Percentiles rank a stretch among this genome's conserved stretches.
phyloP scores from a whole-genome alignment of 2,797 vertebrate genomes.

The Sebastes reedi region DNA sequence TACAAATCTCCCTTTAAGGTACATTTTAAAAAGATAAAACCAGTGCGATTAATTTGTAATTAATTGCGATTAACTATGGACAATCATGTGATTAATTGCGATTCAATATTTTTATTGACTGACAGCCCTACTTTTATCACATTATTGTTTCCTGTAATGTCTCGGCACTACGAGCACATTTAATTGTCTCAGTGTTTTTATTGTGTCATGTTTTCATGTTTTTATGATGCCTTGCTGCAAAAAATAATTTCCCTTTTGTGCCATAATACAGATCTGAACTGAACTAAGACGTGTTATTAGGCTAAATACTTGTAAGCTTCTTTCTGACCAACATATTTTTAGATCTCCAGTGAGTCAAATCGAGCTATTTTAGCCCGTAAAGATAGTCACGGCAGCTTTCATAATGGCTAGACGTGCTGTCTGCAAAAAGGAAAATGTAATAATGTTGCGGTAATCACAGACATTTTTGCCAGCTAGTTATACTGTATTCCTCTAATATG shows the following conservation, averaged over 20 bases:
- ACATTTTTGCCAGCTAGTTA: background rate
- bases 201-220: background rate
- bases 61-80: no score
- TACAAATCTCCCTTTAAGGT: no score
- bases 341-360: background rate
- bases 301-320: constrained; percentile 5
- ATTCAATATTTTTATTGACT: no score
- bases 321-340: constrained; percentile 17
- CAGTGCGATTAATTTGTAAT: no score
- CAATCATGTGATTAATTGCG: no score
- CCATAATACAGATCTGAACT: background rate
- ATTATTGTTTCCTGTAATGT: background rate
- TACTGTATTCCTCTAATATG: background rate
- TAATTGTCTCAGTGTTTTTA: background rate
- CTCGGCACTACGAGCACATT: background rate
- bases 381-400: background rate
- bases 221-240: background rate
- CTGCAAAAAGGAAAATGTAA: background rate
- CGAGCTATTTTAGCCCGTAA: background rate
- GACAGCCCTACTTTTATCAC: background rate
- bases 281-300: background rate
- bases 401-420: background rate
- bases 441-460: background rate
- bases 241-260: background rate
- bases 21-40: no score